Conservation (phyloP, 2,888 invertebrate species). For the Thera britannica region DNA sequence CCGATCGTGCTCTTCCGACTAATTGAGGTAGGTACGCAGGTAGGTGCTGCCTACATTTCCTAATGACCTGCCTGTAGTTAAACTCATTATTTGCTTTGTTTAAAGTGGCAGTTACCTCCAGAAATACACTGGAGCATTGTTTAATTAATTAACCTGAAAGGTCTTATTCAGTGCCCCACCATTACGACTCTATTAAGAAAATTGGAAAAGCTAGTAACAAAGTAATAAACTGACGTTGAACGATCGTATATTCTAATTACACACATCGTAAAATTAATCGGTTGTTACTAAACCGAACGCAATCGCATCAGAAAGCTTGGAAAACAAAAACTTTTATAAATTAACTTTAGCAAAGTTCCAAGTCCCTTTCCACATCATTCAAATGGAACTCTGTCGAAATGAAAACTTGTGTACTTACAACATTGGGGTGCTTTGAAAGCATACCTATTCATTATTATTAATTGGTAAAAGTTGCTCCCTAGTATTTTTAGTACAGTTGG, state of each 20-base stretch:
- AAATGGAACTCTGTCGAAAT: constrained; percentile 73
- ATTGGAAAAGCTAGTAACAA: constrained; percentile 33
- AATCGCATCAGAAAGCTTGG: constrained; percentile 61
- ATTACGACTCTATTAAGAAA: constrained; percentile 38
- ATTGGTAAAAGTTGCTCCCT: constrained; percentile 74
- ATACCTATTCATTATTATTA: constrained; percentile 74
- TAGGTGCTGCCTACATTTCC: constrained; percentile 41
- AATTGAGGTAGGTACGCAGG: constrained; percentile 60
- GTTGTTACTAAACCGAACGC: constrained; percentile 65
- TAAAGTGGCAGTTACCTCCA: constrained; percentile 38
- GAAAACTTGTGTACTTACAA: constrained; percentile 63
- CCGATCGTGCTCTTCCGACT: constrained; percentile 59
- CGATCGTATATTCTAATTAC: constrained; percentile 63
- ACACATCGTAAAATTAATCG: constrained; percentile 77
- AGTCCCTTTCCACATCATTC: constrained; percentile 58
- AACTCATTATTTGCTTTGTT: constrained; percentile 57
- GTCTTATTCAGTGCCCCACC: constrained; percentile 31
- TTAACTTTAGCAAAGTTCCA: constrained; percentile 64
- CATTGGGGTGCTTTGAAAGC: constrained; percentile 65
- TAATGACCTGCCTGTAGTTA: constrained; percentile 63
- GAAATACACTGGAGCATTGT: constrained; percentile 35
- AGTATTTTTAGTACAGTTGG: constrained; percentile 63
- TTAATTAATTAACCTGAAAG: constrained; percentile 41
- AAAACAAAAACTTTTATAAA: constrained; percentile 52
- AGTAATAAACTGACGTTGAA: constrained; percentile 35